These are phyloP conservation scores for Trematomus loennbergii DNA, from an alignment of 2,113 vertebrate species.

Conservation along the genomic window DNA sequence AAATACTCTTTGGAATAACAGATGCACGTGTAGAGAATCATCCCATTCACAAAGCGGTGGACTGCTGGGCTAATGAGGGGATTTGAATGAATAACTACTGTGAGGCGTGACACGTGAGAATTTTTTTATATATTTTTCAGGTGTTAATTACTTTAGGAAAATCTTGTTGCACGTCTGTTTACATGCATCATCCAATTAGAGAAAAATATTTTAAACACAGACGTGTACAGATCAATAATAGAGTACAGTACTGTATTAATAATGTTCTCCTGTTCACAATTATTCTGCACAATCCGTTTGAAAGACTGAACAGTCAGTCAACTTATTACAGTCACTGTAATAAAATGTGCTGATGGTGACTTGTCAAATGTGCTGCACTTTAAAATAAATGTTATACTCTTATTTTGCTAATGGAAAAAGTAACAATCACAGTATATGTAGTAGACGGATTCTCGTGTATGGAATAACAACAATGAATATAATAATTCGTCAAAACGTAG, in stretches of 20 bases:
- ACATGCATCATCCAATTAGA: conserved; percentile 7
- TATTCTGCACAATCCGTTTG: too few relatives aligned
- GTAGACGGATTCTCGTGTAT: neutral
- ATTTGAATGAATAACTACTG: neutral
- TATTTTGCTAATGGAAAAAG: too few relatives aligned
- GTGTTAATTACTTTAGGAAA: neutral
- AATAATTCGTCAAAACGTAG: neutral
- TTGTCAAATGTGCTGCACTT: too few relatives aligned
- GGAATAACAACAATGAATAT: conserved; percentile 26
- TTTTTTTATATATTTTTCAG: neutral
- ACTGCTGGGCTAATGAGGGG: neutral
- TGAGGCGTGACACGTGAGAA: neutral
- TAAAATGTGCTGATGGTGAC: too few relatives aligned
- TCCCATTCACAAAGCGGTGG: neutral
- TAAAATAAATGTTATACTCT: too few relatives aligned
- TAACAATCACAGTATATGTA: too few relatives aligned
- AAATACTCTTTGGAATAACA: neutral
- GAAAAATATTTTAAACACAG: neutral
- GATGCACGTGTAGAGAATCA: neutral
- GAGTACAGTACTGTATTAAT: too few relatives aligned
- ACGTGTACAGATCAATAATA: neutral
- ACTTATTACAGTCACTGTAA: too few relatives aligned
- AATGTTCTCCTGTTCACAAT: too few relatives aligned
- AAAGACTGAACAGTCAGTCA: too few relatives aligned
- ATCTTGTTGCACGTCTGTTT: conserved; percentile 15